Conservation (phyloP, 2,113 vertebrate species). For the Anas platyrhynchos region DNA sequence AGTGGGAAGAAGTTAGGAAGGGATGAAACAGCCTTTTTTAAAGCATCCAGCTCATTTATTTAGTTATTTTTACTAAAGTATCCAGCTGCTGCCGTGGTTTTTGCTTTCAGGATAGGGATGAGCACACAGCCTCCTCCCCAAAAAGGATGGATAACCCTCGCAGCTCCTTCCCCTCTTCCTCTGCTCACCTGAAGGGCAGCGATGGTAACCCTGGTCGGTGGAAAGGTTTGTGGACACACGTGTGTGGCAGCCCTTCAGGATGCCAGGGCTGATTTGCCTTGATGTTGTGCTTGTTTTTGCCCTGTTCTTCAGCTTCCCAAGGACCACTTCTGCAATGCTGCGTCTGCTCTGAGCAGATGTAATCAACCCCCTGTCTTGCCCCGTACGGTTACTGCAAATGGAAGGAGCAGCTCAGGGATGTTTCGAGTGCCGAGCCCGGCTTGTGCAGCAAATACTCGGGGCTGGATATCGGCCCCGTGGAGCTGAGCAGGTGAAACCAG, state of each 20-base stretch:
- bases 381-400: neutral
- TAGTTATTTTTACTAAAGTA: neutral
- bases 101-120: neutral
- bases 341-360: neutral
- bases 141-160: neutral
- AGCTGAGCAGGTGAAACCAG: neutral
- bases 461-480: neutral
- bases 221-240: rapidly evolving
- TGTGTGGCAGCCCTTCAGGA: neutral
- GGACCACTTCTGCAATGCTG: rapidly evolving
- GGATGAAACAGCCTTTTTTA: neutral
- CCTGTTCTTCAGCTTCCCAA: neutral
- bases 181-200: neutral
- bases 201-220: rapidly evolving
- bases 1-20: neutral
- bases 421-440: neutral
- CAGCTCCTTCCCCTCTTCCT: neutral
- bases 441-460: neutral
- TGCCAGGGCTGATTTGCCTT: rapidly evolving
- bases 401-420: neutral
- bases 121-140: neutral
- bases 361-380: neutral
- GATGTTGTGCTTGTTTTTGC: neutral
- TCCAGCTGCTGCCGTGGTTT: neutral
- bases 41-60: too few species aligned